Percentiles rank a stretch among this genome's conserved stretches.
Evolutionary conservation across 1,140 invertebrate genomes (phyloP).

Genomic region (Temnothorax nylanderi): DNA sequence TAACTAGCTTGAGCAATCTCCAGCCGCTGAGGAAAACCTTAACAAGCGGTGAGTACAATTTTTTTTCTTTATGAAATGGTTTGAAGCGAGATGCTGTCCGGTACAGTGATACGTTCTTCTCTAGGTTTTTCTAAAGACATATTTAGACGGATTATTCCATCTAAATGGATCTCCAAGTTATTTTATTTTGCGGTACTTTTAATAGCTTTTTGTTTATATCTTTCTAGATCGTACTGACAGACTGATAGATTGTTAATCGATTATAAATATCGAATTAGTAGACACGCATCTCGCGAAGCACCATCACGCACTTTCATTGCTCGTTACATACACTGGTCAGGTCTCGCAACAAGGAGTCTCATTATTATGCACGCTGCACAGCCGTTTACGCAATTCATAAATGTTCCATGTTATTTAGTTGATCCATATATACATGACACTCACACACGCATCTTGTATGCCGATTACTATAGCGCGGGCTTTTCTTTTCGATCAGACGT

Average conservation of each 20-base stretch:
- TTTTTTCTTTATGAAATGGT: slow-evolving; percentile 64
- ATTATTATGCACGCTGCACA: slow-evolving; percentile 85
- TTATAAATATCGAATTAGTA: slow-evolving; percentile 24
- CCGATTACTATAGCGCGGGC: slow-evolving; percentile 77
- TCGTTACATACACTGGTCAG: slow-evolving; percentile 78
- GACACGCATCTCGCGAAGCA: slow-evolving; percentile 75
- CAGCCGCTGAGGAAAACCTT: slow-evolving; percentile 93
- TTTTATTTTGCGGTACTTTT: slow-evolving; percentile 30
- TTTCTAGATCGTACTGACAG: slow-evolving; percentile 23
- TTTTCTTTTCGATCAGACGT: slow-evolving; percentile 71
- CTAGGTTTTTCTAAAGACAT: not conserved
- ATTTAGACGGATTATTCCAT: slow-evolving; percentile 2
- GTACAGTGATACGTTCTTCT: slow-evolving; percentile 1
- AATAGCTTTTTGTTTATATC: slow-evolving; percentile 21
- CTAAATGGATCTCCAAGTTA: not conserved
- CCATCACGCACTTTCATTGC: slow-evolving; percentile 79
- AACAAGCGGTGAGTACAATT: slow-evolving; percentile 90
- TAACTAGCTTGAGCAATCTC: slow-evolving; percentile 96
- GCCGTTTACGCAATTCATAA: slow-evolving; percentile 85
- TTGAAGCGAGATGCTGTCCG: slow-evolving; percentile 70
- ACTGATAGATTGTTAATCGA: slow-evolving; percentile 29
- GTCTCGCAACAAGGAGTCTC: slow-evolving; percentile 77
- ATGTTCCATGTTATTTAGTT: slow-evolving; percentile 84
- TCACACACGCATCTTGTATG: slow-evolving; percentile 81
- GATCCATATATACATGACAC: slow-evolving; percentile 73